Evolutionary conservation across 2,113 vertebrate genomes (phyloP).

Genomic region (Sebastes fasciatus): DNA sequence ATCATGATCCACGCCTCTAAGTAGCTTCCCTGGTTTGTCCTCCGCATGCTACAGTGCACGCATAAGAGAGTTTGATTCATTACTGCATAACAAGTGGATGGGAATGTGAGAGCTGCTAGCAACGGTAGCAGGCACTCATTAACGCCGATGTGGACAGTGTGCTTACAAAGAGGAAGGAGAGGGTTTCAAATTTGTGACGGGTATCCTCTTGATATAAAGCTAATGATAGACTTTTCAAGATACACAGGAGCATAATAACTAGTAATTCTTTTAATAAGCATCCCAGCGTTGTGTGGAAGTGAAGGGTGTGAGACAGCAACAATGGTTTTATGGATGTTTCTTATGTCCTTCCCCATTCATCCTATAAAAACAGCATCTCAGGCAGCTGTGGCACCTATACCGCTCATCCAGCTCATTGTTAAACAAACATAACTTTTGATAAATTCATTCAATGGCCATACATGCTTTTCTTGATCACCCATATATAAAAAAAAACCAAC

Average conservation of each 20-base stretch:
- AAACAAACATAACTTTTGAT: constrained; percentile 50
- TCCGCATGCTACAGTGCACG: constrained; percentile 54
- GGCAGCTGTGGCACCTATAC: not conserved
- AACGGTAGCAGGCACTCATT: constrained; percentile 70
- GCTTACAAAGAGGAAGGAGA: constrained; percentile 57
- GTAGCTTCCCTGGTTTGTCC: constrained; percentile 76
- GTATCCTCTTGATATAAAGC: constrained; percentile 33
- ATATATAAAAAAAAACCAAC: constrained; percentile 31
- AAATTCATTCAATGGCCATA: constrained; percentile 22
- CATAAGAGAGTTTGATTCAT: constrained; percentile 72
- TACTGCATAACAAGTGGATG: constrained; percentile 68
- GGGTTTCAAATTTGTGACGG: constrained; percentile 51
- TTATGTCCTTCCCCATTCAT: constrained; percentile 16
- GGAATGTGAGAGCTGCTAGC: constrained; percentile 62
- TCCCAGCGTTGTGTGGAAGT: constrained; percentile 5
- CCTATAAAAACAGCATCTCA: not conserved
- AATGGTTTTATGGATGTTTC: constrained; percentile 20
- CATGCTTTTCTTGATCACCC: constrained; percentile 41
- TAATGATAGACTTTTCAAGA: constrained; percentile 46
- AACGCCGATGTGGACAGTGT: constrained; percentile 64
- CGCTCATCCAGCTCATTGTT: constrained; percentile 30
- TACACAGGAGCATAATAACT: constrained; percentile 20
- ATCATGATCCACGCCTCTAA: constrained; percentile 68
- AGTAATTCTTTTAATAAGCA: constrained; percentile 43
- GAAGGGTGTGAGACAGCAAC: constrained; percentile 27